Percentiles rank a stretch among this genome's conserved stretches.
Conservation (phyloP, 64 coral and sea anemone species). For the Actinia tenebrosa region DNA sequence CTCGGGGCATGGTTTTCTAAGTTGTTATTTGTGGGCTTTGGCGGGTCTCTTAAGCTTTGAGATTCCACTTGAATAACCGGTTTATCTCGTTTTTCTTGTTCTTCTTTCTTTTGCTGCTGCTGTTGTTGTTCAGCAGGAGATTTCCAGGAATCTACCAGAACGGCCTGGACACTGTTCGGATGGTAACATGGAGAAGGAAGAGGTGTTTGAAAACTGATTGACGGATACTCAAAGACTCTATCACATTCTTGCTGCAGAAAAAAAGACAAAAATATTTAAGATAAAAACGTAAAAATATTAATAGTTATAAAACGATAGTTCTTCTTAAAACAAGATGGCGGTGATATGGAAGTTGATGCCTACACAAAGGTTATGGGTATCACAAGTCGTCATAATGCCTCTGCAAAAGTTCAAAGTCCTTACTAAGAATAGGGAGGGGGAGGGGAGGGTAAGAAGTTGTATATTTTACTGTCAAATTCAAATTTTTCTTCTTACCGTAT, state of each 20-base stretch:
- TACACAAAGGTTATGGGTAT: no score
- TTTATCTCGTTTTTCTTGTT: slow-evolving; percentile 15
- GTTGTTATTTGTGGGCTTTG: neutral
- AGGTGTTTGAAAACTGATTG: neutral
- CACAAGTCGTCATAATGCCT: no score
- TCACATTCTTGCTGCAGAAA: neutral
- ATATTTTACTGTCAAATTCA: no score
- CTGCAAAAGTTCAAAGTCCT: no score
- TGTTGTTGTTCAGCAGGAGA: slow-evolving; percentile 2
- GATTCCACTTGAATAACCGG: slow-evolving; percentile 19
- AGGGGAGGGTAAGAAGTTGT: no score
- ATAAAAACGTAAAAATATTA: no score
- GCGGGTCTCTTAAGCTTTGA: neutral
- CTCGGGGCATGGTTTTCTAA: neutral
- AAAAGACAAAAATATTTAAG: neutral
- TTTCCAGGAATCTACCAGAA: slow-evolving; percentile 34
- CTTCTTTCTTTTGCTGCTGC: slow-evolving; percentile 7
- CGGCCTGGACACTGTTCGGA: slow-evolving; percentile 25
- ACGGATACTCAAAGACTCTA: neutral
- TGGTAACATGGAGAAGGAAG: neutral
- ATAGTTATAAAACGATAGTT: no score
- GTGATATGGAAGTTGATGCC: no score
- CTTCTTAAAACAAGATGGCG: no score
- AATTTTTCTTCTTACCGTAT: neutral
- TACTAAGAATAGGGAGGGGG: no score